Percentiles rank a stretch among this genome's conserved stretches.
phyloP scores from a whole-genome alignment of 2,888 invertebrate species.

The Noctua comes region DNA sequence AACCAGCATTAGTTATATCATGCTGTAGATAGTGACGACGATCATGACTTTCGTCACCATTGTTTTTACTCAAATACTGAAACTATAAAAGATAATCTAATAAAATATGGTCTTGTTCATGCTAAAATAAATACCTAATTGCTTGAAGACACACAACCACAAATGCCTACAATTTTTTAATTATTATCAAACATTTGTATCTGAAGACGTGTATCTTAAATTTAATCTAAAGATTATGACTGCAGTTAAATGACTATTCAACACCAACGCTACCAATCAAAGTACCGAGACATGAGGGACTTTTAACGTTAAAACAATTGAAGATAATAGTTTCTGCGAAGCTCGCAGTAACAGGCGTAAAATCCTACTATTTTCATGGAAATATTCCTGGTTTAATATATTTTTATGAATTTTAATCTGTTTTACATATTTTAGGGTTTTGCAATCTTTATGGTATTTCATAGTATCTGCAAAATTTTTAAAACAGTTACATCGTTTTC shows the following conservation, averaged over 20 bases:
- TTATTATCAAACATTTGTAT: not conserved
- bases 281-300: not conserved
- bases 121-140: not conserved
- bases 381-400: not conserved
- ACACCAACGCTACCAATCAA: constrained; percentile 15
- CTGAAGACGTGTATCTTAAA: constrained; percentile 13
- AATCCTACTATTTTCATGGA: not conserved
- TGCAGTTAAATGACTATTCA: constrained; percentile 23
- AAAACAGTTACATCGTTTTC: too few relatives aligned
- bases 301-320: constrained; percentile 18
- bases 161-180: not conserved
- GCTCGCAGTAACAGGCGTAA: not conserved
- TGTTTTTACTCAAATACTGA: not conserved
- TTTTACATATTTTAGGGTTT: not conserved
- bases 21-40: not conserved
- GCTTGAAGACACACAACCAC: not conserved
- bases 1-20: not conserved
- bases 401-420: constrained; percentile 1
- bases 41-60: not conserved
- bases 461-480: not conserved
- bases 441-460: not conserved
- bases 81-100: not conserved
- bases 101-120: constrained; percentile 4
- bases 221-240: constrained; percentile 29
- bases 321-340: not conserved